Percentiles rank a stretch among this genome's conserved stretches.
phyloP scores from a whole-genome alignment of 2,797 vertebrate species.

The Amazonetta brasiliensis region DNA sequence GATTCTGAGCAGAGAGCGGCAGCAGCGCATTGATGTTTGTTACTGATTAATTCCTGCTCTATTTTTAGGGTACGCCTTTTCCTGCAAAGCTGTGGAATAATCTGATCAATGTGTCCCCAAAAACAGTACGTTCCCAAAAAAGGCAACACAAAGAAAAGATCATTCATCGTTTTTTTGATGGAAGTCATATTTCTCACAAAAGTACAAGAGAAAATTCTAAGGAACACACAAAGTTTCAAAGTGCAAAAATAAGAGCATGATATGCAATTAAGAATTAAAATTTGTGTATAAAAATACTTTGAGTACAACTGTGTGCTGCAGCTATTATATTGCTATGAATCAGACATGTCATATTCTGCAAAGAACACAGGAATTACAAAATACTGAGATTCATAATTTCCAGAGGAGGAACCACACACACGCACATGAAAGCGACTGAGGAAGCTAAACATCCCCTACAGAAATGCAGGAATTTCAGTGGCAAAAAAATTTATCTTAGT shows the following conservation, averaged over 20 bases:
- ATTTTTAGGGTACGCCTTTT: neutral
- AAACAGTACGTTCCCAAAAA: neutral
- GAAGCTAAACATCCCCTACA: neutral
- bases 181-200: neutral
- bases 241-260: neutral
- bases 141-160: neutral
- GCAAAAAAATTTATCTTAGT: neutral
- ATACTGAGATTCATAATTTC: neutral
- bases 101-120: neutral
- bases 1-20: neutral
- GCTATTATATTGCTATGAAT: neutral
- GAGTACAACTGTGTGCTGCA: neutral
- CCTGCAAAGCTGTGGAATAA: neutral
- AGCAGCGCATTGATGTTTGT: neutral
- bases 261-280: neutral
- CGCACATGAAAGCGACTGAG: neutral
- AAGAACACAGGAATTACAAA: neutral
- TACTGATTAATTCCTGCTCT: neutral
- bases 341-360: neutral
- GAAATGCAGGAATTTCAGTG: neutral
- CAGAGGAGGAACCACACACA: neutral
- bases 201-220: neutral
- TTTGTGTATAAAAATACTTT: neutral
- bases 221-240: neutral
- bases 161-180: neutral